Conservation (phyloP, 2,113 vertebrate species). For the Grammomys surdaster region DNA sequence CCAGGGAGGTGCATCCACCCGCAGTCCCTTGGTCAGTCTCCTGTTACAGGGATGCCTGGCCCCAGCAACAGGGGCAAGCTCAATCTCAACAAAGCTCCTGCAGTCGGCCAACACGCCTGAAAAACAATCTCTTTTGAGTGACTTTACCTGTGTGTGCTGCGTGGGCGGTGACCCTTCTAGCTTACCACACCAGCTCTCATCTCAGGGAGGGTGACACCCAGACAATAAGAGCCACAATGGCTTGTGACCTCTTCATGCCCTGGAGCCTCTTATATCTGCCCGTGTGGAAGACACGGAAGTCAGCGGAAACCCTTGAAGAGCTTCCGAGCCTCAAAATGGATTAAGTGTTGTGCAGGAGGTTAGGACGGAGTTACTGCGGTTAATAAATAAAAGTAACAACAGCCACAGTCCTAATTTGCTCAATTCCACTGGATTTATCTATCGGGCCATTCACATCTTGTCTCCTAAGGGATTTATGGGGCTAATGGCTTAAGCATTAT, state of each 20-base stretch:
- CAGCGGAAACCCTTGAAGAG: not conserved
- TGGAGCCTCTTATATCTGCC: not conserved
- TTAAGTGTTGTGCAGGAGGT: slow-evolving; percentile 7
- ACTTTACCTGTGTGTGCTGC: not conserved
- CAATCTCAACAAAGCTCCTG: not conserved
- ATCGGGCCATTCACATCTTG: slow-evolving; percentile 12
- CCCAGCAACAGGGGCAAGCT: not conserved
- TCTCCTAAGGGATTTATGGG: slow-evolving; percentile 37
- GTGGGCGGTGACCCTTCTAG: not conserved
- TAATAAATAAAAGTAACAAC: slow-evolving; percentile 68
- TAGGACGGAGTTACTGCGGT: slow-evolving; percentile 46
- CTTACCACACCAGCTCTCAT: not conserved
- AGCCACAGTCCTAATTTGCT: slow-evolving; percentile 51
- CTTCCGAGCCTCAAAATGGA: not conserved
- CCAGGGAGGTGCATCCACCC: not conserved
- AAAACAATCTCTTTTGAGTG: not conserved
- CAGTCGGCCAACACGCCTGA: not conserved
- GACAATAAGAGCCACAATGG: not conserved
- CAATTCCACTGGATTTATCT: not conserved
- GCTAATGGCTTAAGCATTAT: not conserved
- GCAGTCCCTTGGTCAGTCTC: no score
- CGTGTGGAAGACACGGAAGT: not conserved
- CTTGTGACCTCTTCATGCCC: not conserved
- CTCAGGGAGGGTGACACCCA: not conserved
- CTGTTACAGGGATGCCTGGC: not conserved